Evolutionary conservation across 2,113 vertebrate genomes (phyloP).

Genomic region (Stegastes partitus): DNA sequence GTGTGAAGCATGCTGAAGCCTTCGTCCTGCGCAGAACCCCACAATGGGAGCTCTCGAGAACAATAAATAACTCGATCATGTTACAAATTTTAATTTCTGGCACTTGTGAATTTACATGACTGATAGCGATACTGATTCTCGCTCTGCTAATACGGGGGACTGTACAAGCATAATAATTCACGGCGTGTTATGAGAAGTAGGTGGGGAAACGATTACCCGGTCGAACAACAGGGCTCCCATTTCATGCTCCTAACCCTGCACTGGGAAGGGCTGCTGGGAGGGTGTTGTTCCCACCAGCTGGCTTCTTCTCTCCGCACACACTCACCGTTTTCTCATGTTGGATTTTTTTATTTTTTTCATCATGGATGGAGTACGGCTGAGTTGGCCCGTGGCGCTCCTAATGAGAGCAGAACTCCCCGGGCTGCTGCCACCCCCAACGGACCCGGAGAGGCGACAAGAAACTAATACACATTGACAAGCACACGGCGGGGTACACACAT

Average conservation of each 20-base stretch:
- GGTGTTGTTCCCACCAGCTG: slow-evolving; percentile 34
- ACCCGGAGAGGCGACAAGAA: slow-evolving; percentile 18
- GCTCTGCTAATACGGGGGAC: background rate
- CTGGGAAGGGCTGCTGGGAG: slow-evolving; percentile 20
- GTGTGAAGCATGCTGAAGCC: background rate
- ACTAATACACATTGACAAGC: slow-evolving; percentile 3
- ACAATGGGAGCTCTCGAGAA: background rate
- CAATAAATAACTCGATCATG: background rate
- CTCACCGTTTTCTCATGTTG: slow-evolving; percentile 36
- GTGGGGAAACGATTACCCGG: slow-evolving; percentile 37
- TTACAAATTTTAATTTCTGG: background rate
- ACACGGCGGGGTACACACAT: background rate
- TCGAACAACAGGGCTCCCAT: slow-evolving; percentile 43
- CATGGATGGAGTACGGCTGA: slow-evolving; percentile 49
- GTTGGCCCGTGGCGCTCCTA: slow-evolving; percentile 50
- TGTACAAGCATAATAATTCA: slow-evolving; percentile 24
- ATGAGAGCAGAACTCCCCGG: slow-evolving; percentile 63
- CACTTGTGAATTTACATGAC: slow-evolving; percentile 14
- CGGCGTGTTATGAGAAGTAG: slow-evolving; percentile 31
- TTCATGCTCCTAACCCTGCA: slow-evolving; percentile 33
- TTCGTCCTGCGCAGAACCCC: background rate
- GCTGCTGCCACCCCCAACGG: slow-evolving; percentile 62
- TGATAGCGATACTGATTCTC: slow-evolving; percentile 1
- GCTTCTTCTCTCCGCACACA: slow-evolving; percentile 2
- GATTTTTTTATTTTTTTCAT: slow-evolving; percentile 27